Percentiles rank a stretch among this genome's conserved stretches.
Conservation (phyloP, 1,140 invertebrate genomes). For the Drosophila leontia region DNA sequence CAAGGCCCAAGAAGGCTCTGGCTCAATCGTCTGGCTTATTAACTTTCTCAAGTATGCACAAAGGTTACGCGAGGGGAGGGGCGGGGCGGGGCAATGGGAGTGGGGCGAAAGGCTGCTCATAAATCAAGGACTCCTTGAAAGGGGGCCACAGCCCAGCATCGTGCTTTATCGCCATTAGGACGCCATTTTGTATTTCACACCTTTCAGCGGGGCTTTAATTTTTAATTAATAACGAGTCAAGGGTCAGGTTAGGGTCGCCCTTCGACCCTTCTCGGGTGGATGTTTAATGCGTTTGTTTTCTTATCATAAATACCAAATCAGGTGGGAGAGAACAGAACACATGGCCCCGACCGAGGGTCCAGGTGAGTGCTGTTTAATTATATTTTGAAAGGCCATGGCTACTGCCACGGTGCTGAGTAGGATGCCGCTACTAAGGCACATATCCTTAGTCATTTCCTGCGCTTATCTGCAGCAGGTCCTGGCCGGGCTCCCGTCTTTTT, state of each 20-base stretch:
- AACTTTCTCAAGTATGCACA: conserved; percentile 66
- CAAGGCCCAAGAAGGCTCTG: conserved; percentile 1
- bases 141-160: conserved; percentile 24
- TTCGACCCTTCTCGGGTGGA: conserved; percentile 25
- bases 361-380: conserved; percentile 77
- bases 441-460: conserved; percentile 82
- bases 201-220: conserved; percentile 81
- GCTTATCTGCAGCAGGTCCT: conserved; percentile 67
- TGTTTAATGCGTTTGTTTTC: conserved; percentile 81
- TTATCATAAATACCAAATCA: conserved; percentile 83
- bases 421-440: conserved; percentile 80
- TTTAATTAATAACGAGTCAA: conserved; percentile 81
- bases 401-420: conserved; percentile 18
- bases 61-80: conserved; percentile 15
- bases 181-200: conserved; percentile 80
- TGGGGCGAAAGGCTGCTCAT: conserved; percentile 45
- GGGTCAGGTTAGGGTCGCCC: conserved; percentile 67
- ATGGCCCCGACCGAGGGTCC: conserved; percentile 45
- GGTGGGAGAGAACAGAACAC: conserved; percentile 54
- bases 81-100: background rate
- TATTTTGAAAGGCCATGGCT: conserved; percentile 65
- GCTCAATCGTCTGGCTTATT: conserved; percentile 49
- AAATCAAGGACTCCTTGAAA: conserved; percentile 67
- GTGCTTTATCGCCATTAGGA: conserved; percentile 80
- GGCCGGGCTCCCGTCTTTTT: background rate